Conservation (phyloP, 2,797 vertebrate genomes). For the Mycteria americana region DNA sequence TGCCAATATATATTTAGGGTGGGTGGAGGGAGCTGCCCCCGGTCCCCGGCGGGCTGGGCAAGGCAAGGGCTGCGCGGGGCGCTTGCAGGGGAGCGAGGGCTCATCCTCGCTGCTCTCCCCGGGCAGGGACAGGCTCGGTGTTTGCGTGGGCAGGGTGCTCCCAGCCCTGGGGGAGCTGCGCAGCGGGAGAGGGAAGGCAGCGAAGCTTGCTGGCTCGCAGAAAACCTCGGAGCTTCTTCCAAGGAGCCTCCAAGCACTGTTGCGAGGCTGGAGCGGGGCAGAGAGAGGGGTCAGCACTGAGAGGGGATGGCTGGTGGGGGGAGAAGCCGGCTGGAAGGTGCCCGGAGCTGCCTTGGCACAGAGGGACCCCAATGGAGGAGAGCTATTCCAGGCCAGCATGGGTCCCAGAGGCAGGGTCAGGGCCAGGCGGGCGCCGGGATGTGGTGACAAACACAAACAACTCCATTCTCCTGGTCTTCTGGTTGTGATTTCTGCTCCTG, state of each 20-base stretch:
- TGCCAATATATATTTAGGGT: background rate
- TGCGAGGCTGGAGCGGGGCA: background rate
- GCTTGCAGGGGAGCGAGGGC: background rate
- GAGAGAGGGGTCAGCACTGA: background rate
- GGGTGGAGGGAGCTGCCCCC: background rate
- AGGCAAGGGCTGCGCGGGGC: background rate
- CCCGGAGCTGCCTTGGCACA: background rate
- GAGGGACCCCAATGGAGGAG: fast-evolving
- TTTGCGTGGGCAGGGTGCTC: background rate
- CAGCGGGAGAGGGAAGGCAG: background rate
- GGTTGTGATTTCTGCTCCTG: conserved; percentile 22
- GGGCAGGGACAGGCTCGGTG: background rate
- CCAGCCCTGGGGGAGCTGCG: background rate
- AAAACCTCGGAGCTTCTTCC: background rate
- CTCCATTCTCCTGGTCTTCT: background rate
- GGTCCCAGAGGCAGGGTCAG: background rate
- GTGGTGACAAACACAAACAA: background rate
- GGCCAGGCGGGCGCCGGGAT: background rate
- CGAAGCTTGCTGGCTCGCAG: background rate
- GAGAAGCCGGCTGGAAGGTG: background rate
- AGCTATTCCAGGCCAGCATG: background rate
- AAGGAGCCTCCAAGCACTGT: background rate
- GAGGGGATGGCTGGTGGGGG: background rate
- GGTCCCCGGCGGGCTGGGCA: background rate
- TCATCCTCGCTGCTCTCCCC: fast-evolving